phyloP scores from a whole-genome alignment of 2,888 invertebrate genomes.

The Cataglyphis altisquamis region DNA sequence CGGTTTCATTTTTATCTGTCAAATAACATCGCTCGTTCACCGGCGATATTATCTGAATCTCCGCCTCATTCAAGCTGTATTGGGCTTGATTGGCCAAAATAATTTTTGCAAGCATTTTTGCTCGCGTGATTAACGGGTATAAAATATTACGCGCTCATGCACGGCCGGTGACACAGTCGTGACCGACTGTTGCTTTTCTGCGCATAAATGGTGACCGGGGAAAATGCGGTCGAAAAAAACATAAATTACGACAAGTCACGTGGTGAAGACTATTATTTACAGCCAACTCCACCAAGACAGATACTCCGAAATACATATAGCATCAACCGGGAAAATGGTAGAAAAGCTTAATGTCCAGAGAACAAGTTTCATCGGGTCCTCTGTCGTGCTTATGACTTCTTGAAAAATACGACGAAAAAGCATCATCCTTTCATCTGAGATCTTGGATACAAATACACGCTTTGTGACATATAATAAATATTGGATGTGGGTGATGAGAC shows the following conservation, averaged over 20 bases:
- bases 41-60: conserved; percentile 46
- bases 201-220: conserved; percentile 26
- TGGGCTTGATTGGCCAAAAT: conserved; percentile 54
- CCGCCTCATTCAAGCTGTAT: conserved; percentile 40
- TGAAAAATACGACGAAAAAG: conserved; percentile 12
- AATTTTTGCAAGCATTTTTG: conserved; percentile 40
- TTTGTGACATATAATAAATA: conserved; percentile 12
- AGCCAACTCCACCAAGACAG: conserved; percentile 13
- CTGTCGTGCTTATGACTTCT: conserved; percentile 33
- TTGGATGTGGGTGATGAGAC: background rate
- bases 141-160: conserved; percentile 31
- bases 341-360: conserved; percentile 32
- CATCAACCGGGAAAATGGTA: background rate
- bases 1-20: conserved; percentile 61
- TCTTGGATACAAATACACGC: background rate
- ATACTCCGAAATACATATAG: conserved; percentile 18
- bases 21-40: conserved; percentile 61
- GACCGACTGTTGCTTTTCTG: background rate
- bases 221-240: conserved; percentile 46
- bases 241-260: conserved; percentile 48
- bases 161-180: conserved; percentile 35
- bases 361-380: conserved; percentile 22
- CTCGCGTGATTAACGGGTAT: conserved; percentile 19
- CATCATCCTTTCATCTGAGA: background rate
- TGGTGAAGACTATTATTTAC: conserved; percentile 44